Evolutionary conservation across 2,797 vertebrate species (phyloP), one percentile per base, ranked within the genome.

Genomic region (Netta rufina): DNA sequence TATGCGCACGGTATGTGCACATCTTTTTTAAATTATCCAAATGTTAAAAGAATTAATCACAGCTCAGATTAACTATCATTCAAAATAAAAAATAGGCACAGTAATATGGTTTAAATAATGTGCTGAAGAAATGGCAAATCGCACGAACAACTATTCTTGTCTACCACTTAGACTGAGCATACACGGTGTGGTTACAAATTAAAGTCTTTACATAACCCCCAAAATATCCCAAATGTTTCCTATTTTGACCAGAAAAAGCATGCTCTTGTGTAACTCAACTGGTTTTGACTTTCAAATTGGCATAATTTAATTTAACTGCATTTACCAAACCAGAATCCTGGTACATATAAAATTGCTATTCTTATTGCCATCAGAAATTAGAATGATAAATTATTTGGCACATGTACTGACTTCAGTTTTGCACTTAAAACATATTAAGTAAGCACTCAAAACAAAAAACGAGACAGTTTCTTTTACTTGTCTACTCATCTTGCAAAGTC

Each of bases 151-250:
- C 89, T 91, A 12, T 45, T 90, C 90, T 72, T 89, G 86, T 67
- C 96, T 94, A 62, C 91, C 36, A 81, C 83, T 94, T 86, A 71
- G 62, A 75, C 76, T 92, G 84, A 84, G 83, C 83, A 81, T 70
- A 94, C 72, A 87, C 32, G 65, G 87, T 80, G 88, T 87, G 91
- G 95, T 96, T 96, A 96, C 71, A 97, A 96, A 96, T 96, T 92
- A 84, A 96, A 93, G 96, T 95, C 94, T 97, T 96, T 96, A 97
- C 95, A 96, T 94, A 97, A 95, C 94, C 90, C 90, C 91, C 84
- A 71, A 96, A 97, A 95, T 93, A 97, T 94, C 95, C 92, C 95
- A 94, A 97, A 94, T 96, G 96, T 94, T 97, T 97, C 96, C 95
- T 97, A 96, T 96, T 96, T 96, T 82, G 81, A 95, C 95, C 95